Evolutionary conservation across 2,113 vertebrate genomes (phyloP), one percentile per base, ranked within the genome.

Genomic region (Siniperca chuatsi): DNA sequence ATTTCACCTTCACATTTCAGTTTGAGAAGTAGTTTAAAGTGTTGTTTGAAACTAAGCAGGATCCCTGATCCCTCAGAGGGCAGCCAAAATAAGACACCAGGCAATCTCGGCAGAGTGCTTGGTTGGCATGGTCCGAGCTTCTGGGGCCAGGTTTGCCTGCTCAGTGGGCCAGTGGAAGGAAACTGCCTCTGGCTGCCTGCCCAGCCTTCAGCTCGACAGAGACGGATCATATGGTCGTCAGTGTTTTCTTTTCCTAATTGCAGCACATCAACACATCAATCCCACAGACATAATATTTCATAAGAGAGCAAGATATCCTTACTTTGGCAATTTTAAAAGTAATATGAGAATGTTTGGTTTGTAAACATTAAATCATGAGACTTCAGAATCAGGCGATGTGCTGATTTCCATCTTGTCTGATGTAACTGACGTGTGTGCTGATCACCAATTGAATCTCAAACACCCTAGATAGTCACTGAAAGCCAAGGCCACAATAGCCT

Each of bases 141-240:
- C 75, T 79, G 75, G 81, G 82, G 72, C 85, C 87, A 83, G 77
- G 86, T 84, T 81, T 87, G 87, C 82, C 72, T 79, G 83, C 83
- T 93, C 82, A 79, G 29, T 84, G 79, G 91, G 85, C 91, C 81
- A 64, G 57, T 86, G 77, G 81, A 92, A 69, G 65, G 83, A 93
- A 88, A 89, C 83, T 74, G 92, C 86, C 62, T 70, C 79, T 91
- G 90, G 91, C 89, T 58, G 72, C 60, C 75, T 69, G 91, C 92
- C 91, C 90, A 76, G 90, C 90, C 81, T 90, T 87, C 88, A 88
- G 87, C 82, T 72, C 72, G 83, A 94, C 92, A 90, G 74, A 94
- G 90, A 94, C 61, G 18, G 90, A 94, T 93, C 92, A 73, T 89
- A 87, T 91, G 79, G 87, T 92, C 60, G 52, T 68, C 76, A 46